Base-by-base conservation (phyloP, 2,888 invertebrate genomes). In the Acanthococcus lagerstroemiae region DNA sequence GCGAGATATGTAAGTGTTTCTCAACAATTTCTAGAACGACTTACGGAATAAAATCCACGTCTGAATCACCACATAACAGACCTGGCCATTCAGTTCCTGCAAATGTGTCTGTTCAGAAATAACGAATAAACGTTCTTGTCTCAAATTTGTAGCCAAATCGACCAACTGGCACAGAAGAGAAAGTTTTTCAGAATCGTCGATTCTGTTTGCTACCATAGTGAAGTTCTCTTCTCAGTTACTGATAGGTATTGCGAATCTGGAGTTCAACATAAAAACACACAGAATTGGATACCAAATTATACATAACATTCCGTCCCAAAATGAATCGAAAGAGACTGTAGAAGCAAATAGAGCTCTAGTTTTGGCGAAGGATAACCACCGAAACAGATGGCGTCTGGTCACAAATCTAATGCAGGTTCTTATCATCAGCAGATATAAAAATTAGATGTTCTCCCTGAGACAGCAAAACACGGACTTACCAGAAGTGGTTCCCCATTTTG, bases 121-220 rank as follows among this genome's bases (percentile, higher is more conserved):
- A 65, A 93, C 88, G 75, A 92, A 92, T 66, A 95, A 81, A 72
- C 89, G 86, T 77, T 95, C 95, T 75, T 89, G 84, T 67, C 87
- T 82, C 71, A 93, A 78, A 75, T 87, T 86, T 70, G 80, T 78
- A 24, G 85, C 83, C 69, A 87, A 76, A 72, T 85, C 84, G 67
- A 83, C 76, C 69, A 85, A 78, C 69, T 83, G 81, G 76, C 78
- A 78, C 24, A 71, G 48, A 22, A 72, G 68, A 7, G 70, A 67
- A 54, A 67, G 61, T 19, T 68, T 67, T 22, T 69, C 69, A 26
- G 65, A 45, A 30, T 65, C 65, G 26, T 65, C 65, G 12, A 56
- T 56, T 26, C 22, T 65, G 17, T 26, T 55, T 22, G 44, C 44
- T n/a, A 65, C 55, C 27, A 65, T 52, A 22, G 52, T 12, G 52